Evolutionary conservation across 37 sponge, comb jelly and placozoan species (phyloP).

Genomic region (Hexactinellida sp.): DNA sequence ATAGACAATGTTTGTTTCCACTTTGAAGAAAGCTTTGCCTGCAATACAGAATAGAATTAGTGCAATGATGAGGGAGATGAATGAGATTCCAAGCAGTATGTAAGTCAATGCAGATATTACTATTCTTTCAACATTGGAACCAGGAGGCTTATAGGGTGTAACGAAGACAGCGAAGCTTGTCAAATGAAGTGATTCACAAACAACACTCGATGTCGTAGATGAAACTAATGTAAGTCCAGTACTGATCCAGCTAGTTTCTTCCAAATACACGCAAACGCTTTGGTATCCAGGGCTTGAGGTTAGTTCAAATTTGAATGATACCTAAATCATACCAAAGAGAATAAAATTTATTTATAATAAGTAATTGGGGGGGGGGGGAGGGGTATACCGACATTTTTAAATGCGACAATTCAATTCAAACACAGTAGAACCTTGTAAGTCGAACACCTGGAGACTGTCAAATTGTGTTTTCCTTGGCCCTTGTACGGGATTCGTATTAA

Average conservation of each 20-base stretch:
- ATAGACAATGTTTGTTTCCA: background rate
- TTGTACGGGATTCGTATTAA: no score
- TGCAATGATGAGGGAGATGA: background rate
- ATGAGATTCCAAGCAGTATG: background rate
- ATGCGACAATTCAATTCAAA: no score
- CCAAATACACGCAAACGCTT: background rate
- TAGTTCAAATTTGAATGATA: background rate
- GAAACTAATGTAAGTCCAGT: background rate
- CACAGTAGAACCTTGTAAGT: no score
- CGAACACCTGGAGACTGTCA: no score
- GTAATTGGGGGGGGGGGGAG: background rate
- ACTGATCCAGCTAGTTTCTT: background rate
- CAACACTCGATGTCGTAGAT: background rate
- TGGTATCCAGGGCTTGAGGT: background rate
- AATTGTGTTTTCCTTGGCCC: no score
- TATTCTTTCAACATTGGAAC: background rate
- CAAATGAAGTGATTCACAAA: background rate
- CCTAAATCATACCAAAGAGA: no score
- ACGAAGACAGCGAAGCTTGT: background rate
- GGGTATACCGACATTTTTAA: background rate
- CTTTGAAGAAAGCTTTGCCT: slow-evolving; percentile 4
- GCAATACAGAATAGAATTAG: background rate
- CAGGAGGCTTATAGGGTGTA: background rate
- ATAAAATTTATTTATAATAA: background rate
- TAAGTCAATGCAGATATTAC: background rate